Evolutionary conservation across 2,797 vertebrate genomes (phyloP).

Genomic region (Takifugu ocellatus): DNA sequence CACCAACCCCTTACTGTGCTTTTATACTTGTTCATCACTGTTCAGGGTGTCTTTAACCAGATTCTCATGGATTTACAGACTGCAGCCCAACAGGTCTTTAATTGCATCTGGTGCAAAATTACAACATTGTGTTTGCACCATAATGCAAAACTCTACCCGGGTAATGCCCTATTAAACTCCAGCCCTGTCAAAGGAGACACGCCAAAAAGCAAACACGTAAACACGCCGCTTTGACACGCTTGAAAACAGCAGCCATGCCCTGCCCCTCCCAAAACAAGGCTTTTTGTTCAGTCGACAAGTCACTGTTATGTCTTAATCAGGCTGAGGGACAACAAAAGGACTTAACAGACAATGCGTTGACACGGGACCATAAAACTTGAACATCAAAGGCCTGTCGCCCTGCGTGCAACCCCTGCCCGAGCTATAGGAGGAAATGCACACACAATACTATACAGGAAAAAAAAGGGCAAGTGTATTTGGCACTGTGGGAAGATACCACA

Average conservation of each 20-base stretch:
- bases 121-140: too few relatives aligned
- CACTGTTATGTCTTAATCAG: conserved; percentile 76
- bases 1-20: too few relatives aligned
- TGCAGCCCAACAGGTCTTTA: too few relatives aligned
- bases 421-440: conserved; percentile 61
- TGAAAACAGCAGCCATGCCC: conserved; percentile 13
- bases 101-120: too few relatives aligned
- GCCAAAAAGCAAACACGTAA: conserved; percentile 27
- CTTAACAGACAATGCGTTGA: conserved; percentile 65
- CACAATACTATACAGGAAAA: conserved; percentile 60
- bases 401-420: conserved; percentile 17
- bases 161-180: conserved; percentile 40
- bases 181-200: conserved; percentile 22
- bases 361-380: conserved; percentile 68
- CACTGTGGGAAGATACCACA: conserved; percentile 1
- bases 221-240: conserved; percentile 33
- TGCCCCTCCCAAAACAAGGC: conserved; percentile 43
- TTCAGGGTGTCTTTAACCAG: too few relatives aligned
- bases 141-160: conserved; percentile 8
- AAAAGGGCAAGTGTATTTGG: conserved; percentile 43
- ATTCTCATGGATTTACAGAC: too few relatives aligned
- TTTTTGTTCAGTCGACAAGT: conserved; percentile 75
- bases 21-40: too few relatives aligned
- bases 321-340: conserved; percentile 67
- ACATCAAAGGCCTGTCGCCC: conserved; percentile 69